Percentiles rank a stretch among this genome's conserved stretches.
Conservation (phyloP, 2,113 vertebrate species). For the Microcebus ravelobensis region DNA sequence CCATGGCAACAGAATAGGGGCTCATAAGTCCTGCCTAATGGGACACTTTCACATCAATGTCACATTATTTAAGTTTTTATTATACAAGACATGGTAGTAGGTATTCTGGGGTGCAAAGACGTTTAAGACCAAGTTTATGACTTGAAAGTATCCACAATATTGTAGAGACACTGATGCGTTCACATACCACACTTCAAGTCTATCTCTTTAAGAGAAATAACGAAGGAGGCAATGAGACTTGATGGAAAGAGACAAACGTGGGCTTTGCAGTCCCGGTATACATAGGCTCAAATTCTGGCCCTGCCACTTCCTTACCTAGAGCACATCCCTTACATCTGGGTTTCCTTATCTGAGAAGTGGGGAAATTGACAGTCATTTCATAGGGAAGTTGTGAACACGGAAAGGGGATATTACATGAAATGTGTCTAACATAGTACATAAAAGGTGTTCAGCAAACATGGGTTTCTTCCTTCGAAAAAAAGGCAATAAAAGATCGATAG, state of each 20-base stretch:
- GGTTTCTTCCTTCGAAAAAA: neutral
- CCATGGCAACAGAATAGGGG: neutral
- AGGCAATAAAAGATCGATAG: neutral
- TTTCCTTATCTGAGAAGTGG: neutral
- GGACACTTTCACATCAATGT: neutral
- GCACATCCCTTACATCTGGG: neutral
- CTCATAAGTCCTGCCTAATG: neutral
- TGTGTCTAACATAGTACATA: neutral
- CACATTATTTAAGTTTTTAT: neutral
- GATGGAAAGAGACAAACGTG: neutral
- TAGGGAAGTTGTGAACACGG: neutral
- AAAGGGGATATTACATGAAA: neutral
- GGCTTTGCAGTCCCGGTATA: neutral
- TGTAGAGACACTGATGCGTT: neutral
- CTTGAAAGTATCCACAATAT: neutral
- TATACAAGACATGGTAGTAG: neutral
- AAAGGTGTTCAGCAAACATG: neutral
- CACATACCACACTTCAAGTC: neutral
- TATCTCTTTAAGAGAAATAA: neutral
- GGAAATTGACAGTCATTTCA: neutral
- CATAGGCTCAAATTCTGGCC: neutral
- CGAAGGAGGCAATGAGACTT: neutral
- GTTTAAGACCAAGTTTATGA: slow-evolving; percentile 1
- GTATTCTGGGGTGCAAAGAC: neutral
- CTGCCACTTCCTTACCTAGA: neutral